A percentile compares a stretch with the other conserved stretches of the same genome.
phyloP scores from a whole-genome alignment of 2,113 vertebrate species.

The Pipra filicauda region DNA sequence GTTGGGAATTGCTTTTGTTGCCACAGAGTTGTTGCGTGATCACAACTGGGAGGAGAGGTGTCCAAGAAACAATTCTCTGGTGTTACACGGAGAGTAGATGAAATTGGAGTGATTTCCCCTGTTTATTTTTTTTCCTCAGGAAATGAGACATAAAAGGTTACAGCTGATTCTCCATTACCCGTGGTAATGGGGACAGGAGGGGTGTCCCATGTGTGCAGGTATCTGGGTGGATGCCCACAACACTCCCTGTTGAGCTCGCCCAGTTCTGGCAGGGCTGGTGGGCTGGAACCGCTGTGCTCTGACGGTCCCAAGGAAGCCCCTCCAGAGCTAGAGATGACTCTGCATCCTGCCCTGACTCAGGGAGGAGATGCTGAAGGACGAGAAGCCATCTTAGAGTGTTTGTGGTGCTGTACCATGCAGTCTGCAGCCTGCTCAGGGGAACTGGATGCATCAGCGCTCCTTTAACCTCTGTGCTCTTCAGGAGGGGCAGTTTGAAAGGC shows the following conservation, averaged over 20 bases:
- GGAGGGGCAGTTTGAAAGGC: slow-evolving; percentile 20
- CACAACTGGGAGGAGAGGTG: slow-evolving; percentile 29
- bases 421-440: background rate
- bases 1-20: slow-evolving; percentile 63
- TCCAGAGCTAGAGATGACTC: background rate
- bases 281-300: background rate
- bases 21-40: slow-evolving; percentile 24
- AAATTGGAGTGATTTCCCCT: background rate
- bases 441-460: slow-evolving; percentile 13
- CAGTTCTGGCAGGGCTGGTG: background rate
- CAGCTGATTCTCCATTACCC: background rate
- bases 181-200: background rate
- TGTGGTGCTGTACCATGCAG: background rate
- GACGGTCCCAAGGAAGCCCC: accelerated
- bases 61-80: slow-evolving; percentile 51
- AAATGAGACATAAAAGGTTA: background rate
- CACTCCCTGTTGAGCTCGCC: background rate
- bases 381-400: background rate
- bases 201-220: accelerated
- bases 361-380: background rate
- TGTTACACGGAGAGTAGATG: background rate
- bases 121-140: background rate
- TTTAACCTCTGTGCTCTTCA: background rate
- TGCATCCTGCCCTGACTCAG: background rate
- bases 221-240: background rate